Conservation (phyloP, 2,797 vertebrate species). For the Micrastur ruficollis region DNA sequence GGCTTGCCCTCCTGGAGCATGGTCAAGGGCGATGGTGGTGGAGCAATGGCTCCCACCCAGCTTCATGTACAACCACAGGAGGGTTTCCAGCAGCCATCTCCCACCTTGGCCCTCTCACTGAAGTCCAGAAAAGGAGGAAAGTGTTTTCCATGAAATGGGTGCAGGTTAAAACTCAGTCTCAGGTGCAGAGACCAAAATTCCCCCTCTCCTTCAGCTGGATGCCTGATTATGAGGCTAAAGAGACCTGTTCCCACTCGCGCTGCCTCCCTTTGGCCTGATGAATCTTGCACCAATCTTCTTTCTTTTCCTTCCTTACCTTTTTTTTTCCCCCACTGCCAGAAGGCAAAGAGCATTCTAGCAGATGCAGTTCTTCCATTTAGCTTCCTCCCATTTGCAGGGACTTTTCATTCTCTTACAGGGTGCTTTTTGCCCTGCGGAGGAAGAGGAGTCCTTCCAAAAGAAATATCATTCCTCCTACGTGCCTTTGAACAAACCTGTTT, state of each 20-base stretch:
- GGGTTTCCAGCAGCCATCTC: neutral
- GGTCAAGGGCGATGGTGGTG: neutral
- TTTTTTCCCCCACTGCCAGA: neutral
- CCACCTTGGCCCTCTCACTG: neutral
- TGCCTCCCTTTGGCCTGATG: neutral
- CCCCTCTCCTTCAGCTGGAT: neutral
- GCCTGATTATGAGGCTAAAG: neutral
- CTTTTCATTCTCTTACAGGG: neutral
- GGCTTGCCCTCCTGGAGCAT: neutral
- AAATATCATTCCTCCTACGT: constrained; percentile 38
- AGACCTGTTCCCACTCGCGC: neutral
- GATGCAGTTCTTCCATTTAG: constrained; percentile 6
- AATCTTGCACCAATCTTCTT: neutral
- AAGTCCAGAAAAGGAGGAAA: neutral
- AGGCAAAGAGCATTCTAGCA: neutral
- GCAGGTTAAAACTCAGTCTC: neutral
- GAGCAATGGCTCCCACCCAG: fast-evolving
- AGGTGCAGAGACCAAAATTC: neutral
- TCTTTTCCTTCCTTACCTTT: neutral
- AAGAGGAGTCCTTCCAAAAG: constrained; percentile 32
- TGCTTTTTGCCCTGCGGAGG: neutral
- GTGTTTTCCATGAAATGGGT: neutral
- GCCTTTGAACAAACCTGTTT: constrained; percentile 50
- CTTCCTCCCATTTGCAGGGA: neutral
- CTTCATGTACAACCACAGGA: neutral